Percentiles rank a stretch among this genome's conserved stretches.
These are phyloP conservation scores for Caenorhabditis briggsae DNA, from an alignment of 1,140 invertebrate species.

Conservation along the genomic window DNA sequence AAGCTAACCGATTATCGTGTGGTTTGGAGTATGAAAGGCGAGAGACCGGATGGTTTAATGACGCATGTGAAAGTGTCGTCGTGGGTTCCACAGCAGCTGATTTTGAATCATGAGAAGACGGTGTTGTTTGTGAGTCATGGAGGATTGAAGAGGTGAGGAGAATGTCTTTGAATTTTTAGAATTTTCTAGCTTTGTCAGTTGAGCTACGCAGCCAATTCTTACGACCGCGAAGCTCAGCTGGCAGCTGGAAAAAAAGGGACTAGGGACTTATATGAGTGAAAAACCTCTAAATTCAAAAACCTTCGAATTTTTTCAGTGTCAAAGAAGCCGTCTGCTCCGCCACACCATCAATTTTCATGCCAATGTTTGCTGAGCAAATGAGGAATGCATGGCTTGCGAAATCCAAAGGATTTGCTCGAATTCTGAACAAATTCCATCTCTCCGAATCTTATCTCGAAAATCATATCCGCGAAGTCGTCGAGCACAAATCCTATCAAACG, in stretches of 20 bases:
- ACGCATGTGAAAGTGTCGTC: slow-evolving; percentile 54
- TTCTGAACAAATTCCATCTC: slow-evolving; percentile 56
- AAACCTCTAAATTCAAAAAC: no score
- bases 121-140: slow-evolving; percentile 61
- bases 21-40: slow-evolving; percentile 51
- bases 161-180: no score
- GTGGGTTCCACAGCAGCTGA: slow-evolving; percentile 58
- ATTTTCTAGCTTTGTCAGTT: no score
- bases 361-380: slow-evolving; percentile 55
- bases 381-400: slow-evolving; percentile 41
- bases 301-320: slow-evolving; percentile 38
- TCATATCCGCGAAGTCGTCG: slow-evolving; percentile 36
- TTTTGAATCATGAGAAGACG: slow-evolving; percentile 58
- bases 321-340: slow-evolving; percentile 59
- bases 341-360: slow-evolving; percentile 54
- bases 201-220: no score
- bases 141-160: slow-evolving; percentile 63
- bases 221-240: no score
- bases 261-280: no score
- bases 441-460: slow-evolving; percentile 58
- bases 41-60: not conserved
- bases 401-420: slow-evolving; percentile 51
- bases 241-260: no score
- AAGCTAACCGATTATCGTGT: slow-evolving; percentile 53
- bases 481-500: slow-evolving; percentile 20